These are phyloP conservation scores for Microplitis manilae DNA, from an alignment of 2,888 invertebrate genomes.

Conservation along the genomic window DNA sequence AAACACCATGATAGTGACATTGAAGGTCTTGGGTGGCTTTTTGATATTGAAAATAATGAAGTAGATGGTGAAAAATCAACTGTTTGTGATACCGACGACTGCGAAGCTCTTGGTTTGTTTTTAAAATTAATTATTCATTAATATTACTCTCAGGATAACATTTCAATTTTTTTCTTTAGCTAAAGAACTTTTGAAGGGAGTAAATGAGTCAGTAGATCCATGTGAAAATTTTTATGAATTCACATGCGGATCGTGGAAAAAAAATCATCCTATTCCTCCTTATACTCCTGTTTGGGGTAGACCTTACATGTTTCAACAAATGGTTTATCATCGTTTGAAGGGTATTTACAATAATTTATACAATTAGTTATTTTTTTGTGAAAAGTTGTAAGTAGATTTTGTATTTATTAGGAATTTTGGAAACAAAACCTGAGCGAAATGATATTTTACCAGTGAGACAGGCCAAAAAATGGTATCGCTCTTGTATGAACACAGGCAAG, in stretches of 20 bases:
- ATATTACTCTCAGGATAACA: background rate
- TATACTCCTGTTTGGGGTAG: conserved; percentile 48
- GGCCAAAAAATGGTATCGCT: conserved; percentile 49
- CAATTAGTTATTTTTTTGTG: background rate
- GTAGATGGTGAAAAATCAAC: background rate
- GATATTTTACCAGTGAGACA: conserved; percentile 46
- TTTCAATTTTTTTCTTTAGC: conserved; percentile 31
- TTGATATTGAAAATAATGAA: conserved; percentile 17
- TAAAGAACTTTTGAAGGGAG: conserved; percentile 44
- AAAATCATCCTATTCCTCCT: conserved; percentile 47
- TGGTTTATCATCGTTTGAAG: conserved; percentile 42
- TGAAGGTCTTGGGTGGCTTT: conserved; percentile 11
- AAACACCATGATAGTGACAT: background rate
- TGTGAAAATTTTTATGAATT: conserved; percentile 58
- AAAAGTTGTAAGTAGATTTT: background rate
- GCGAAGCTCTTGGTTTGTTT: conserved; percentile 43
- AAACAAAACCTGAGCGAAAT: conserved; percentile 23
- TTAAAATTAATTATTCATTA: background rate
- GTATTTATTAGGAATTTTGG: conserved; percentile 40
- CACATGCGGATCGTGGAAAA: conserved; percentile 52
- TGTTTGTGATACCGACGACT: conserved; percentile 46
- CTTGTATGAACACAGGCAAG: conserved; percentile 45
- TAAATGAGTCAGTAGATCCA: conserved; percentile 54
- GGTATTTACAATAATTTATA: conserved; percentile 16
- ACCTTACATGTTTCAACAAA: conserved; percentile 40